Evolutionary conservation across 2,113 vertebrate genomes (phyloP).

Genomic region (Ivindomyrus marchei): DNA sequence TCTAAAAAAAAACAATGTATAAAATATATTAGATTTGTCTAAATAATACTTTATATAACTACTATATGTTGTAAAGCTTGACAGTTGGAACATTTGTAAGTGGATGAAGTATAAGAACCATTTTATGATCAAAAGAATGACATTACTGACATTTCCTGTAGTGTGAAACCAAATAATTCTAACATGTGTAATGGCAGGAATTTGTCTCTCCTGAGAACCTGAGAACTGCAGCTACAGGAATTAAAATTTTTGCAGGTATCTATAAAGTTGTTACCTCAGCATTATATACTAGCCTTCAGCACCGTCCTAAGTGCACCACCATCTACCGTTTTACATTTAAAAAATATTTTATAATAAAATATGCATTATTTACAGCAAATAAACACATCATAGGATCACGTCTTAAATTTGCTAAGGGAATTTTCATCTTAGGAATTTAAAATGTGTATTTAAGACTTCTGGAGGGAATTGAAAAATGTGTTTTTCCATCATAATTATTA

Average conservation of each 20-base stretch:
- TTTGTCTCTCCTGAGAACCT: background rate
- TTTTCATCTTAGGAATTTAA: constrained; percentile 24
- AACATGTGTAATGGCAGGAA: background rate
- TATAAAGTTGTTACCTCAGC: background rate
- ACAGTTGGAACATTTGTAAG: background rate
- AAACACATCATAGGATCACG: constrained; percentile 20
- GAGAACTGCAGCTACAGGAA: background rate
- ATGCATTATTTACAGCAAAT: constrained; percentile 26
- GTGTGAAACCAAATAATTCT: background rate
- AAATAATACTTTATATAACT: background rate
- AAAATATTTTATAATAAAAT: constrained; percentile 3
- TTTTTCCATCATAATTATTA: constrained; percentile 30
- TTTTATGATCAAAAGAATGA: background rate
- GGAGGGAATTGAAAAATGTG: constrained; percentile 5
- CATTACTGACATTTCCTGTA: background rate
- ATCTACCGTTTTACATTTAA: background rate
- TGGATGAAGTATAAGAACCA: background rate
- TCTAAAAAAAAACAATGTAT: background rate
- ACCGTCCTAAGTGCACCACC: background rate
- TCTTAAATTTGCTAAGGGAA: constrained; percentile 41
- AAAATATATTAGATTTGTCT: background rate
- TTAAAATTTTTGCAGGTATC: background rate
- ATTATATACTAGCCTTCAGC: background rate
- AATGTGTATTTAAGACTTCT: constrained; percentile 18
- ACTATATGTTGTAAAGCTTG: background rate